phyloP scores from a whole-genome alignment of 2,113 vertebrate species.

The Tachycineta bicolor region DNA sequence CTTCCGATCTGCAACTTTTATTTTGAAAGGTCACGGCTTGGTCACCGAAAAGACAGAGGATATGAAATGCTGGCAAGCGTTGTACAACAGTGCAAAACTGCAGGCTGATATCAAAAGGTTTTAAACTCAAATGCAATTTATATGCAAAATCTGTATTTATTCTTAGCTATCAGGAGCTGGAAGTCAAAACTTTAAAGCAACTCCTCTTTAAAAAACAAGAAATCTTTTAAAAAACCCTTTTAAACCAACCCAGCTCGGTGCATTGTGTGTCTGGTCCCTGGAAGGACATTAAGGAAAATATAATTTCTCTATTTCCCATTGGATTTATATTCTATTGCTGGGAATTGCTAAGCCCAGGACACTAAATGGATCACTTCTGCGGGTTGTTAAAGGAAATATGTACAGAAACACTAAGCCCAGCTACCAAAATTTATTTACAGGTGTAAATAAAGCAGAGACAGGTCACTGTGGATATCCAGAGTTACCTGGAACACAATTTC shows the following conservation, averaged over 20 bases:
- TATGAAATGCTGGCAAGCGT: conserved; percentile 56
- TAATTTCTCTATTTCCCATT: not conserved
- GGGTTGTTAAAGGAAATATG: not conserved
- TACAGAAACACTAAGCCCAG: not conserved
- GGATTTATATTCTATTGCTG: not conserved
- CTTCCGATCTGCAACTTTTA: conserved; percentile 82
- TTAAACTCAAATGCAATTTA: conserved; percentile 13
- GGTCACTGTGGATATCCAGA: fast-evolving
- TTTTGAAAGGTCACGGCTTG: conserved; percentile 78
- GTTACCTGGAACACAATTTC: fast-evolving
- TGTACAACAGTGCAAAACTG: not conserved
- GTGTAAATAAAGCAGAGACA: not conserved
- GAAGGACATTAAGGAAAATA: not conserved
- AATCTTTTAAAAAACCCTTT: not conserved
- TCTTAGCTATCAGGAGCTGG: not conserved
- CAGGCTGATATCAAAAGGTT: conserved; percentile 25
- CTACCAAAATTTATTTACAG: not conserved
- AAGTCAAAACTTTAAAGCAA: not conserved
- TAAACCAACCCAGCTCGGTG: not conserved
- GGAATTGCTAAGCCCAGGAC: not conserved
- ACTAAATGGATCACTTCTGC: not conserved
- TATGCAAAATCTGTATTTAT: not conserved
- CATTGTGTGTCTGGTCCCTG: not conserved
- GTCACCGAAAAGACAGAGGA: conserved; percentile 70
- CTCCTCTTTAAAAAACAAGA: not conserved